A percentile compares a stretch with the other conserved stretches of the same genome.
phyloP scores from a whole-genome alignment of 2,888 invertebrate species.

The Maniola hyperantus region DNA sequence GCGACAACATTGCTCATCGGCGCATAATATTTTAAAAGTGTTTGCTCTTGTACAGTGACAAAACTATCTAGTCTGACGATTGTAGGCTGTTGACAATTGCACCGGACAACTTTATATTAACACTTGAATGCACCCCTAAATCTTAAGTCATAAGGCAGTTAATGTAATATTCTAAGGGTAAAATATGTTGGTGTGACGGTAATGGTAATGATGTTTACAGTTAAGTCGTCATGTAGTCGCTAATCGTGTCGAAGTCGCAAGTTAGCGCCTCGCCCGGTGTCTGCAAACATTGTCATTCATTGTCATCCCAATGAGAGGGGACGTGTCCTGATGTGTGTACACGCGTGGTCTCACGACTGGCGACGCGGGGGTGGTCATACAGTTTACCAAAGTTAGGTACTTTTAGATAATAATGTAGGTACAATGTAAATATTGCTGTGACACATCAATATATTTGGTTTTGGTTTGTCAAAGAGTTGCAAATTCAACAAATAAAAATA shows the following conservation, averaged over 20 bases:
- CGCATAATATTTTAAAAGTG: conserved; percentile 80
- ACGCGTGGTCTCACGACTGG: conserved; percentile 39
- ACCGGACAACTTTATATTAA: conserved; percentile 37
- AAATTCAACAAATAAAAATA: not conserved
- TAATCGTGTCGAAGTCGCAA: conserved; percentile 72
- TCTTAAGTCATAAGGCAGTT: conserved; percentile 43
- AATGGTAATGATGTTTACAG: conserved; percentile 80
- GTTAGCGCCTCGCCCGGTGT: conserved; percentile 82
- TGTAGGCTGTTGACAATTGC: conserved; percentile 62
- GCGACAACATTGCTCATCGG: conserved; percentile 74
- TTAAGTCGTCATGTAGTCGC: conserved; percentile 76
- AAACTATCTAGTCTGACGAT: conserved; percentile 71
- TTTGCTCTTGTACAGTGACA: conserved; percentile 72
- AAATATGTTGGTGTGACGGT: conserved; percentile 47
- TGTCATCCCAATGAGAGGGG: conserved; percentile 69
- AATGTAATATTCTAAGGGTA: conserved; percentile 40
- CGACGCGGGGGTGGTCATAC: conserved; percentile 40
- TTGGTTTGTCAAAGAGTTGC: not conserved
- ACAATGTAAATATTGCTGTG: too few species aligned
- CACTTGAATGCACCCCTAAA: conserved; percentile 39
- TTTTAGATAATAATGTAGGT: too few species aligned
- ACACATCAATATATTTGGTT: too few species aligned
- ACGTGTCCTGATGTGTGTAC: conserved; percentile 51
- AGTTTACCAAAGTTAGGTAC: not conserved
- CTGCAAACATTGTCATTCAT: conserved; percentile 76